Evolutionary conservation across 2,113 vertebrate genomes (phyloP).

Genomic region (Cottus gobio): DNA sequence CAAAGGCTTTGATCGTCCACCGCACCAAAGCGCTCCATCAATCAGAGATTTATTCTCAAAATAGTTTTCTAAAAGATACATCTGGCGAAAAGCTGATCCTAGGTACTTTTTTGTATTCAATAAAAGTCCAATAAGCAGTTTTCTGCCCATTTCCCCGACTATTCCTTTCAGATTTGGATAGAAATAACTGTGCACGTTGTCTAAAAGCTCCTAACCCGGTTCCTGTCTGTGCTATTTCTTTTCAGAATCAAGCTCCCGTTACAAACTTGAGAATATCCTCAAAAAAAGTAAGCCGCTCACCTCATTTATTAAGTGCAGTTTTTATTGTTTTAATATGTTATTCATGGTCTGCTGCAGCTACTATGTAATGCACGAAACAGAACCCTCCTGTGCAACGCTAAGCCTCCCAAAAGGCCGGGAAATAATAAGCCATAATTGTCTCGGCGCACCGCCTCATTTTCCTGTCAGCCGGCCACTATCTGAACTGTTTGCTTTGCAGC

Average conservation of each 20-base stretch:
- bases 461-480: constrained; percentile 65
- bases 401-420: constrained; percentile 31
- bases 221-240: constrained; percentile 37
- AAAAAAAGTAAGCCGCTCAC: constrained; percentile 90
- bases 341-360: constrained; percentile 11
- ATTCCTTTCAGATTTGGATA: neutral
- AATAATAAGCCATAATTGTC: constrained; percentile 57
- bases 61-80: neutral
- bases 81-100: constrained; percentile 19
- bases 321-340: constrained; percentile 34
- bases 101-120: too few species aligned
- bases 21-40: constrained; percentile 7
- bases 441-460: constrained; percentile 59
- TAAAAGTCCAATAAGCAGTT: too few species aligned
- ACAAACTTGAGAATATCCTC: constrained; percentile 96
- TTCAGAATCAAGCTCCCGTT: constrained; percentile 90
- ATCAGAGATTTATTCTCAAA: constrained; percentile 16
- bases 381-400: constrained; percentile 26
- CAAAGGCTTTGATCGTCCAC: constrained; percentile 46
- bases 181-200: neutral
- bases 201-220: constrained; percentile 31
- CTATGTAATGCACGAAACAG: constrained; percentile 23
- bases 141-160: neutral
- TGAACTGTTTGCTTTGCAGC: constrained; percentile 85
- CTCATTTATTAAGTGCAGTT: neutral